Evolutionary conservation across 2,113 vertebrate species (phyloP), one percentile per base, ranked within the genome.

Genomic region (Tachysurus vachellii): DNA sequence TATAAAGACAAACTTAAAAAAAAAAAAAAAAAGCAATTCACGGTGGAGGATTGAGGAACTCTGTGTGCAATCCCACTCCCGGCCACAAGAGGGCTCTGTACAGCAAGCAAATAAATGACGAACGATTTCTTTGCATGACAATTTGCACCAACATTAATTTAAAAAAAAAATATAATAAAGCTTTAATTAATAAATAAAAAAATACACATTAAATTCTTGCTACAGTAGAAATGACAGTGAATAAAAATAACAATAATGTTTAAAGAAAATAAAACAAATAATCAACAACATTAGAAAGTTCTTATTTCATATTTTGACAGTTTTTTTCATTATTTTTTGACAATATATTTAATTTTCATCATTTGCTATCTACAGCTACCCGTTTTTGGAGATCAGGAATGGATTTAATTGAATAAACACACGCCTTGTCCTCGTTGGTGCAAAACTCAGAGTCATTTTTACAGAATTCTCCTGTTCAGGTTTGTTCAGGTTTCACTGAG

Each of bases 401-500:
- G 16, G 3, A 11, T 70, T 36, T 19, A 8, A 36, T 2, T 2
- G 28, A 70, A 31, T 36, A 19, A 36, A 36, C 36, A 36, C 36
- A 36, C 36, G 36, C 36, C 36, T 19, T 36, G 13, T 84, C 68
- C 83, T 42, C 12, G 53, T 84, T 84, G 83, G 68, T 84, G 83
- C 54, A 75, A 23, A 73, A 17, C 57, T 84, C 50, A 77, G 23
- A 77, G 28, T 50, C 71, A 76, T 23, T 50, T 76, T 50, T 26
- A 2, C 1, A 14, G 92, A 19, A 79, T 68, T 90, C 86, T 70
- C 6, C 73, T 54, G 87, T 59, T 91, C 89, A 36, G 36, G 36
- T 36, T 87, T 94, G 92, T 93, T 93, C 91, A 93, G 91, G 79
- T 80, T 85, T 82, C 79, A 90, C 91, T 85, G 50, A 56, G 61